phyloP scores from a whole-genome alignment of 2,797 vertebrate species.

The Anabacerthia variegaticeps region DNA sequence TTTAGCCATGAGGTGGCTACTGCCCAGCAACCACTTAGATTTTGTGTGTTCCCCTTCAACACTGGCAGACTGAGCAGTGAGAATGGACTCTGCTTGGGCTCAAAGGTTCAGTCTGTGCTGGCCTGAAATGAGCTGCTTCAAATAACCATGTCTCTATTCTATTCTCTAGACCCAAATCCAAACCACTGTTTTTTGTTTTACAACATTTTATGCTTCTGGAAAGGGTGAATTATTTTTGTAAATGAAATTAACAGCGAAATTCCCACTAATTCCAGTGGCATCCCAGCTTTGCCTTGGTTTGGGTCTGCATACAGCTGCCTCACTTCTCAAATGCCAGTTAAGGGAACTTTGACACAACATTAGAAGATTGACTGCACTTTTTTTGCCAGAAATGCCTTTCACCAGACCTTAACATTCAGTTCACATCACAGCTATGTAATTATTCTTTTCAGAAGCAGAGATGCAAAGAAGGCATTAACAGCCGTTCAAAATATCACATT shows the following conservation, averaged over 20 bases:
- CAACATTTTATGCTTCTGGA: background rate
- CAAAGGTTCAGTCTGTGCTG: background rate
- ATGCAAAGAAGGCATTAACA: conserved; percentile 44
- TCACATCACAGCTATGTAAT: conserved; percentile 3
- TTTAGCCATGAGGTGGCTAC: background rate
- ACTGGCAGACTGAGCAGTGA: background rate
- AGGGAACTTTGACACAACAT: background rate
- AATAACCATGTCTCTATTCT: background rate
- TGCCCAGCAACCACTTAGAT: background rate
- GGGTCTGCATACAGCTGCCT: background rate
- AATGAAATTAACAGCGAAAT: background rate
- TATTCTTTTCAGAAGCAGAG: conserved; percentile 37
- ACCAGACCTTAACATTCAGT: background rate
- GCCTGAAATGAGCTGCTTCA: background rate
- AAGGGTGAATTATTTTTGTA: background rate
- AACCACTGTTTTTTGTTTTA: background rate
- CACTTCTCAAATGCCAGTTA: background rate
- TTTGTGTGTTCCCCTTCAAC: background rate
- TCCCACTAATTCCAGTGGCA: background rate
- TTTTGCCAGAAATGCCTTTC: background rate
- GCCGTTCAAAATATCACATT: conserved; percentile 16
- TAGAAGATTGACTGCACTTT: background rate
- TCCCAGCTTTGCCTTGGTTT: background rate
- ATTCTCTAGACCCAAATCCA: background rate
- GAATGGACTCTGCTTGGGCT: background rate